phyloP scores from a whole-genome alignment of 2,113 vertebrate genomes.

The Geothlypis trichas region DNA sequence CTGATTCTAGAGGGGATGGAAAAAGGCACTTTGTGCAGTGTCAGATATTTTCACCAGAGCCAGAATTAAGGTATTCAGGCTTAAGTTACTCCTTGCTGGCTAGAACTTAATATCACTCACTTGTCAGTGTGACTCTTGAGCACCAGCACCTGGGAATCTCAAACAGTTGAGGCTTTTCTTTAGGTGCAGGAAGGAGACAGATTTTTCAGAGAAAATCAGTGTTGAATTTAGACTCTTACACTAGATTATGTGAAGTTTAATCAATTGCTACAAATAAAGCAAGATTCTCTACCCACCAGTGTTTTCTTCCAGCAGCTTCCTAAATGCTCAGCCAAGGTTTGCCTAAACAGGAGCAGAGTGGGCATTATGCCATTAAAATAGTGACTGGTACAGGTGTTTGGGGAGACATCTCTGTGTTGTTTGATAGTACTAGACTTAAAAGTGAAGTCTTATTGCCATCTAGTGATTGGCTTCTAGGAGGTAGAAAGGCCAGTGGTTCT shows the following conservation, averaged over 20 bases:
- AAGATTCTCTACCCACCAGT: not conserved
- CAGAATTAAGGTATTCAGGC: not conserved
- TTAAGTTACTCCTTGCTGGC: constrained; percentile 14
- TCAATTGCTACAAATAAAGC: not conserved
- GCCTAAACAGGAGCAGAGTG: not conserved
- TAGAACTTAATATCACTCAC: not conserved
- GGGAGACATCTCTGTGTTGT: not conserved
- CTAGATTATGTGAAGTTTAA: not conserved
- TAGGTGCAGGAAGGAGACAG: not conserved
- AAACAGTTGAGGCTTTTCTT: not conserved
- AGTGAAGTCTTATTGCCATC: constrained; percentile 48
- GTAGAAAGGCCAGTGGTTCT: not conserved
- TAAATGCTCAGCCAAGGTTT: not conserved
- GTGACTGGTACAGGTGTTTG: not conserved
- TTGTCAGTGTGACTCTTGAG: not conserved
- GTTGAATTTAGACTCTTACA: not conserved
- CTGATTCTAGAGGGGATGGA: not conserved
- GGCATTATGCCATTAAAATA: not conserved
- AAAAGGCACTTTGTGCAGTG: not conserved
- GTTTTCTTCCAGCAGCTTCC: not conserved
- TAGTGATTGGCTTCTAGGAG: constrained; percentile 51
- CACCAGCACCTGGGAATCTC: not conserved
- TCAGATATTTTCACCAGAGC: not conserved
- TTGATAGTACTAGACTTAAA: not conserved
- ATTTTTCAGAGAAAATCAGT: not conserved